Evolutionary conservation across 2,888 invertebrate genomes (phyloP).

Genomic region (Eristalis intricaria): DNA sequence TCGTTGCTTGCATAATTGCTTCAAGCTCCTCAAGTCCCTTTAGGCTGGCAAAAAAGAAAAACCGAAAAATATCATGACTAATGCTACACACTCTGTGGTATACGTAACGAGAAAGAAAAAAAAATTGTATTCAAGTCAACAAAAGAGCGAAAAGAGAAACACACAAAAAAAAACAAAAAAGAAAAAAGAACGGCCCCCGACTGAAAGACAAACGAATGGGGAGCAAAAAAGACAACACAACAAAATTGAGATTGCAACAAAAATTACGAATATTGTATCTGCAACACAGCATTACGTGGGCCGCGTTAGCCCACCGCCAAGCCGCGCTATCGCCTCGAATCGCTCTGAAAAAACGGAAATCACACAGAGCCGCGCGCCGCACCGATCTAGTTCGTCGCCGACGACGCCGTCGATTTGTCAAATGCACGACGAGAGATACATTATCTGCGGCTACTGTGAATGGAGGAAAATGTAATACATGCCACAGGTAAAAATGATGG

Average conservation of each 20-base stretch:
- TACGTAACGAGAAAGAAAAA: constrained; percentile 55
- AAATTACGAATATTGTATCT: constrained; percentile 19
- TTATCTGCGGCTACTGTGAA: constrained; percentile 24
- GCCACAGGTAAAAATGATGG: constrained; percentile 52
- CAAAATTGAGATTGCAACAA: constrained; percentile 13
- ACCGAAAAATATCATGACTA: constrained; percentile 45
- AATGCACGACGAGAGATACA: constrained; percentile 45
- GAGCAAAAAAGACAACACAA: neutral
- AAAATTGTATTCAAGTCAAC: neutral
- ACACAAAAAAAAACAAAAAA: neutral
- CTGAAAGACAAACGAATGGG: neutral
- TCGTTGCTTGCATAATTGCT: constrained; percentile 53
- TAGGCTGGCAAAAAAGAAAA: constrained; percentile 38
- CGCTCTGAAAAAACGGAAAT: constrained; percentile 47
- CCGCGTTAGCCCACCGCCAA: neutral
- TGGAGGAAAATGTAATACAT: neutral
- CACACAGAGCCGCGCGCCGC: constrained; percentile 19
- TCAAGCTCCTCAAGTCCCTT: constrained; percentile 57
- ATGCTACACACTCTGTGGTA: constrained; percentile 55
- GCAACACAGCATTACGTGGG: constrained; percentile 40
- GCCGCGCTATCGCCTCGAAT: constrained; percentile 15
- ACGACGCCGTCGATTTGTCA: constrained; percentile 39
- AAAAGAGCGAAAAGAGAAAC: constrained; percentile 7
- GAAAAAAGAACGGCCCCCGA: neutral
- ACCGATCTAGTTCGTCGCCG: neutral